phyloP scores from a whole-genome alignment of 2,888 invertebrate species.

The Nysson spinosus region DNA sequence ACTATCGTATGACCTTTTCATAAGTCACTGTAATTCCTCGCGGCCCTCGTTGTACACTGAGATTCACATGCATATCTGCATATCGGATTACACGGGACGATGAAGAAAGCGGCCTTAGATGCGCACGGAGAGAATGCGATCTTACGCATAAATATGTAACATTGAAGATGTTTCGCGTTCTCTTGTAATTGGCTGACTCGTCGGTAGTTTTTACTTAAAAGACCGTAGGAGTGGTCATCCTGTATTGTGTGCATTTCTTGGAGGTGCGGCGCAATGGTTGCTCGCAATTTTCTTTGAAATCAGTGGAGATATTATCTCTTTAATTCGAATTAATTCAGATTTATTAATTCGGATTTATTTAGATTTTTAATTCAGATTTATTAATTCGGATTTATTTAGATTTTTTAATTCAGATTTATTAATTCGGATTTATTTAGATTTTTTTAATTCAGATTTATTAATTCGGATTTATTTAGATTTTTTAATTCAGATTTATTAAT shows the following conservation, averaged over 20 bases:
- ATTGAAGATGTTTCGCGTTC: conserved; percentile 56
- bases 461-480: too few species aligned
- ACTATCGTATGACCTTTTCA: conserved; percentile 28
- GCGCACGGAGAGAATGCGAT: conserved; percentile 21
- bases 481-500: too few species aligned
- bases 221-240: background rate
- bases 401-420: too few species aligned
- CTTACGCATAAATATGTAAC: conserved; percentile 64
- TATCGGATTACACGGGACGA: conserved; percentile 62
- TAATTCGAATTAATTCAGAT: too few species aligned
- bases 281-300: conserved; percentile 6
- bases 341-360: too few species aligned
- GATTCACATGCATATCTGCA: conserved; percentile 56
- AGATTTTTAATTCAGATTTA: too few species aligned
- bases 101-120: conserved; percentile 49
- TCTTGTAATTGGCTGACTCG: conserved; percentile 58
- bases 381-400: too few species aligned
- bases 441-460: too few species aligned
- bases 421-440: too few species aligned
- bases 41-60: conserved; percentile 9
- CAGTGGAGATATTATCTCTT: background rate
- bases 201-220: conserved; percentile 1
- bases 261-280: background rate
- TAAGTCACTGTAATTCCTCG: conserved; percentile 38
- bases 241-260: background rate